Evolutionary conservation across 1,140 invertebrate genomes (phyloP).

Genomic region (Scylla paramamosain): DNA sequence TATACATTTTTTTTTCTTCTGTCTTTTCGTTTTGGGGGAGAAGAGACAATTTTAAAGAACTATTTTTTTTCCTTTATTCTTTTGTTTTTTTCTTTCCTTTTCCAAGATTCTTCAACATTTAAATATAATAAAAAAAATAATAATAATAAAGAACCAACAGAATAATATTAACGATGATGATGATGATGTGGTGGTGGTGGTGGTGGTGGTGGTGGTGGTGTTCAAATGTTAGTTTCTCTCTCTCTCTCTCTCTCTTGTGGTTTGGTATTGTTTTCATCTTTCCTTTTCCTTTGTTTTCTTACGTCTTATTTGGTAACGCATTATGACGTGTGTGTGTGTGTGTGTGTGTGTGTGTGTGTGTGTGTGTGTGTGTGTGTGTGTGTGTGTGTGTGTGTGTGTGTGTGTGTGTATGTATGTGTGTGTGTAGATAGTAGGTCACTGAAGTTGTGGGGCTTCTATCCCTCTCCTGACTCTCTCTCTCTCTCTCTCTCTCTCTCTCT

Average conservation of each 20-base stretch:
- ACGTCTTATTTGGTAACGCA: neutral
- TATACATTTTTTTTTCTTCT: no score
- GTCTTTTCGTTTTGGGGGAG: no score
- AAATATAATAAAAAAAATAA: no score
- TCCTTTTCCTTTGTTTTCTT: neutral
- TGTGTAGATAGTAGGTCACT: neutral
- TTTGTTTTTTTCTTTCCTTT: neutral
- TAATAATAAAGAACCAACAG: no score
- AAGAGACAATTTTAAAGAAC: neutral
- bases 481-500: neutral
- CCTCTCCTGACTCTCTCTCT: neutral
- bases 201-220: no score
- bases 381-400: slow-evolving; percentile 55
- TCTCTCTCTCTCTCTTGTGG: no score
- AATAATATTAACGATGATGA: no score
- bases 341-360: slow-evolving; percentile 43
- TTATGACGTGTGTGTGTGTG: neutral
- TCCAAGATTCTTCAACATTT: neutral
- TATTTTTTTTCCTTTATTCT: neutral
- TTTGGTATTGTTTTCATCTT: no score
- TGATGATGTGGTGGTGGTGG: no score
- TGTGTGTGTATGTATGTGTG: slow-evolving; percentile 35
- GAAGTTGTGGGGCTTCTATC: neutral
- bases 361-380: slow-evolving; percentile 16
- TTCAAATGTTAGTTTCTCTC: no score